These are phyloP conservation scores for Zosterops pallidus DNA, from an alignment of 2,113 vertebrate genomes.

Conservation along the genomic window DNA sequence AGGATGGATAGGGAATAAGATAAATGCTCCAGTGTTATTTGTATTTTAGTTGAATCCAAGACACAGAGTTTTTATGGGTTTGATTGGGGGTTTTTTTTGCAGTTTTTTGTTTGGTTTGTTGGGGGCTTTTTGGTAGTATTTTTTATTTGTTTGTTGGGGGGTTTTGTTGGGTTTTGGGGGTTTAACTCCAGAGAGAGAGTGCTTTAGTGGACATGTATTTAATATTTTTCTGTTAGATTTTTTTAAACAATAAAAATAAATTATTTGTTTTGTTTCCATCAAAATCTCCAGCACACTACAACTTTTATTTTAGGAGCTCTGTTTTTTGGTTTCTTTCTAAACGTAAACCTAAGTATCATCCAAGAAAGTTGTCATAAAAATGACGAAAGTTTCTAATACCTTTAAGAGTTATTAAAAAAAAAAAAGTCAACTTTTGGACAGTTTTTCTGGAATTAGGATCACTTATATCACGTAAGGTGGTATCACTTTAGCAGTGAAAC, in stretches of 20 bases:
- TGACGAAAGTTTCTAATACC: background rate
- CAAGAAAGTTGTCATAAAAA: background rate
- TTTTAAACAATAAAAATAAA: background rate
- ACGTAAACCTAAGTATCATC: background rate
- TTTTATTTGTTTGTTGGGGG: background rate
- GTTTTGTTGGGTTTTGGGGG: rapidly evolving
- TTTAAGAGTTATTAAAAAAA: background rate
- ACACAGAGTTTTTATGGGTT: background rate
- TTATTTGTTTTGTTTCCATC: background rate
- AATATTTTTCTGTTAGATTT: background rate
- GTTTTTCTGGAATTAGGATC: background rate
- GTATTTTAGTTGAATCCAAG: background rate
- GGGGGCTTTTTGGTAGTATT: background rate
- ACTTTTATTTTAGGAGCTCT: background rate
- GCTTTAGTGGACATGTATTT: background rate
- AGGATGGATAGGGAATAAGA: background rate
- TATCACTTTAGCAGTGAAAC: background rate
- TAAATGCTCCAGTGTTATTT: background rate
- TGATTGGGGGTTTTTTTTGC: rapidly evolving
- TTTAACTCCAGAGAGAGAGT: background rate
- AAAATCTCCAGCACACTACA: rapidly evolving
- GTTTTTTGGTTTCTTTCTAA: background rate
- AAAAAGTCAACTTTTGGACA: background rate
- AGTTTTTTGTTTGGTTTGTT: background rate
- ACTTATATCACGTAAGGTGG: background rate